These are phyloP conservation scores for Pristionchus arcanus DNA, from an alignment of 2,888 invertebrate species.

Conservation along the genomic window DNA sequence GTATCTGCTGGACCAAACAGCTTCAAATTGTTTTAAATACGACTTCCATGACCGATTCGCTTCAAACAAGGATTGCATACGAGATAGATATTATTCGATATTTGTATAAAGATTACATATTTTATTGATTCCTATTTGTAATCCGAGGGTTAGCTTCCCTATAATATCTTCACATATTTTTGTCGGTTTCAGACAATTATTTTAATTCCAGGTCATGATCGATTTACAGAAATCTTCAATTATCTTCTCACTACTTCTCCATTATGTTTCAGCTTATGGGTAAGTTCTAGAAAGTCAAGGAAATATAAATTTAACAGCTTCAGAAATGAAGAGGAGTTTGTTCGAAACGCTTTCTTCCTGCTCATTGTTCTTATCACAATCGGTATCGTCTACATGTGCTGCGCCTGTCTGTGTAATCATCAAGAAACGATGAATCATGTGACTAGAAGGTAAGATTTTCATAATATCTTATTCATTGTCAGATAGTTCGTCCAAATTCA, in stretches of 20 bases:
- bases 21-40: no score
- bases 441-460: background rate
- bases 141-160: background rate
- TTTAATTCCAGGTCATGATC: background rate
- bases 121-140: background rate
- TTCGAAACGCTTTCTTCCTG: background rate
- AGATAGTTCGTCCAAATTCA: no score
- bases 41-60: background rate
- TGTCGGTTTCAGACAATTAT: background rate
- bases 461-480: no score
- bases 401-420: background rate
- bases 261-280: background rate
- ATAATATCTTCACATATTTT: background rate
- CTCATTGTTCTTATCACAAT: no score
- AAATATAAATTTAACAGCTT: background rate
- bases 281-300: background rate
- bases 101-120: background rate
- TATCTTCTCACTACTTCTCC: background rate
- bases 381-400: background rate
- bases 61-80: background rate
- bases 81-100: background rate
- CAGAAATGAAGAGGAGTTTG: background rate
- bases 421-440: background rate
- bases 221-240: background rate
- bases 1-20: no score